phyloP scores from a whole-genome alignment of 1,140 invertebrate genomes.

The Camponotus vicinus region DNA sequence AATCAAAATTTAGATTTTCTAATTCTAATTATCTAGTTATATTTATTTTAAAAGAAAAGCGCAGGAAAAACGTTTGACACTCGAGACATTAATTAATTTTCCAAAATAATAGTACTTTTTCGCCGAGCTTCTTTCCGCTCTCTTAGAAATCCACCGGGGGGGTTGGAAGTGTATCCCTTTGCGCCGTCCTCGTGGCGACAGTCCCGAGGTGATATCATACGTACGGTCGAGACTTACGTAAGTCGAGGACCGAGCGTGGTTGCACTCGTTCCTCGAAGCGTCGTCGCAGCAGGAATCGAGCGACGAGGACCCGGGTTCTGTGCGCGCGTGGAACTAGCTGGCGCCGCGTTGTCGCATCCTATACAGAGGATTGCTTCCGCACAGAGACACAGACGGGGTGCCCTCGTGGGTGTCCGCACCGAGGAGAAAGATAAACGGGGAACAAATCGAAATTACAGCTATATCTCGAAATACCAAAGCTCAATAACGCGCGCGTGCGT shows the following conservation, averaged over 20 bases:
- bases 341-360: conserved; percentile 74
- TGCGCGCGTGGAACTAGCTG: conserved; percentile 59
- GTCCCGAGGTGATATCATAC: conserved; percentile 22
- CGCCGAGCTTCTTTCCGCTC: neutral
- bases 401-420: conserved; percentile 11
- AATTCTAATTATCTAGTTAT: neutral
- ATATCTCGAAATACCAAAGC: conserved; percentile 36
- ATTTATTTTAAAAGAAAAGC: neutral
- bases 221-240: conserved; percentile 38
- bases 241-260: conserved; percentile 54
- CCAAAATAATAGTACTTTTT: neutral
- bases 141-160: neutral
- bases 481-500: conserved; percentile 11
- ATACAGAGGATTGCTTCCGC: conserved; percentile 72
- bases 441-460: conserved; percentile 35
- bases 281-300: conserved; percentile 59
- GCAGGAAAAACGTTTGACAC: neutral
- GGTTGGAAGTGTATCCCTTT: conserved; percentile 14
- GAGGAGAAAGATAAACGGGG: conserved; percentile 31
- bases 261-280: conserved; percentile 45
- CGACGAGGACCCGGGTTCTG: conserved; percentile 45
- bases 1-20: neutral
- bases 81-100: neutral
- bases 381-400: conserved; percentile 21
- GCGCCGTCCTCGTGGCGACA: neutral